Evolutionary conservation across 2,113 vertebrate species (phyloP).

Genomic region (Eretmochelys imbricata): DNA sequence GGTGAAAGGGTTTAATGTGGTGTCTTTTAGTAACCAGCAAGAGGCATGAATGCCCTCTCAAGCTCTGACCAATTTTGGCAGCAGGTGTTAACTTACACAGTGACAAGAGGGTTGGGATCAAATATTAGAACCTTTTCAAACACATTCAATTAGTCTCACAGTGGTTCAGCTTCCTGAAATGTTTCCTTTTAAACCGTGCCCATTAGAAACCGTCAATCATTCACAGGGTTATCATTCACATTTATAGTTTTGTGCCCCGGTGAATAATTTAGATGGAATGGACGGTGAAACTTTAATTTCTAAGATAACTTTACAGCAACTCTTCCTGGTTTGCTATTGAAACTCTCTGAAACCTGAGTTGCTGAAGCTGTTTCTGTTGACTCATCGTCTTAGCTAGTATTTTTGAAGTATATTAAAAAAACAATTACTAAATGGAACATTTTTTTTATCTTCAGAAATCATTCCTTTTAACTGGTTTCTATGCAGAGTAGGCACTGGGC

Average conservation of each 20-base stretch:
- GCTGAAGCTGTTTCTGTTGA: slow-evolving; percentile 2
- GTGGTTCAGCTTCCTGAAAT: neutral
- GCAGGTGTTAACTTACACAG: slow-evolving; percentile 6
- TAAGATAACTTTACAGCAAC: neutral
- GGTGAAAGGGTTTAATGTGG: neutral
- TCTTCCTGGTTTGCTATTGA: neutral
- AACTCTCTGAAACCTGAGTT: slow-evolving; percentile 22
- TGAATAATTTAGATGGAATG: slow-evolving; percentile 56
- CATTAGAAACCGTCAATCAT: slow-evolving; percentile 48
- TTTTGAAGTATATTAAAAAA: slow-evolving; percentile 15
- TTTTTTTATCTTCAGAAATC: slow-evolving; percentile 9
- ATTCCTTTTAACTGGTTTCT: slow-evolving; percentile 1
- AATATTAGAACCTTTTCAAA: slow-evolving; percentile 48
- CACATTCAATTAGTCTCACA: slow-evolving; percentile 40
- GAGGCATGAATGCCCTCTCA: neutral
- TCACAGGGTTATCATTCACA: slow-evolving; percentile 43
- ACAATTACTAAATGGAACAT: neutral
- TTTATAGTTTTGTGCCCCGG: neutral
- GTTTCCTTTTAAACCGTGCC: neutral
- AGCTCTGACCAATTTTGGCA: slow-evolving; percentile 22
- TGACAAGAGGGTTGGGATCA: neutral
- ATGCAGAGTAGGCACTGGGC: neutral
- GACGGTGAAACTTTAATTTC: slow-evolving; percentile 53
- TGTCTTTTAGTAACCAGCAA: neutral
- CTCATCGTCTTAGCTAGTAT: neutral